Conservation (phyloP, 2,888 invertebrate genomes). For the Drosophila antonietae region DNA sequence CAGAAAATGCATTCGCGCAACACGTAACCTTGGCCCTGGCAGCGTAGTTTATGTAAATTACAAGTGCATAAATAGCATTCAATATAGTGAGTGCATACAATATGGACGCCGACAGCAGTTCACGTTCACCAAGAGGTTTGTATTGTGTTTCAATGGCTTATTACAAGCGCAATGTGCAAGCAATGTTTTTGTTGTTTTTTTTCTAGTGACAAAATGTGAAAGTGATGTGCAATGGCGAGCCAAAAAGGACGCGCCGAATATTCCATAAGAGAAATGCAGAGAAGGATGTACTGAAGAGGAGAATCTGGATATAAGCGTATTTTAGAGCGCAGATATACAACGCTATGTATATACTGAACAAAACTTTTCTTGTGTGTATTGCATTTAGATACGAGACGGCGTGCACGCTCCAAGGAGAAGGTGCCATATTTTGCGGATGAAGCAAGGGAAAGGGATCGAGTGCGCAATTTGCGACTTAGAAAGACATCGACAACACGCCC, state of each 20-base stretch:
- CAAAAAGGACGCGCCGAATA: constrained; percentile 16
- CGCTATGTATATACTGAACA: constrained; percentile 14
- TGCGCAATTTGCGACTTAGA: constrained; percentile 41
- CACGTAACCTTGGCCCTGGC: constrained; percentile 28
- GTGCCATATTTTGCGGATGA: constrained; percentile 63
- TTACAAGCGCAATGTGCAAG: constrained; percentile 30
- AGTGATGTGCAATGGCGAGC: constrained; percentile 33
- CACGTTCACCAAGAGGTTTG: constrained; percentile 52
- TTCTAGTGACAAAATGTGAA: constrained; percentile 69
- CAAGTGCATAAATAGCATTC: constrained; percentile 14
- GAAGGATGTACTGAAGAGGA: constrained; percentile 1
- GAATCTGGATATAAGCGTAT: constrained; percentile 7
- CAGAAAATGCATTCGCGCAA: not conserved
- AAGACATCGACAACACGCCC: constrained; percentile 14
- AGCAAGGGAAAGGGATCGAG: constrained; percentile 52
- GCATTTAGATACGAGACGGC: constrained; percentile 35
- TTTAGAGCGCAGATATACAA: not conserved
- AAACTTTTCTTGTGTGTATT: constrained; percentile 26
- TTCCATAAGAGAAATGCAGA: constrained; percentile 6
- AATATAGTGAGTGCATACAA: constrained; percentile 2
- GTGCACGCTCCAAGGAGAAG: constrained; percentile 31
- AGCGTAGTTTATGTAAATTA: constrained; percentile 8
- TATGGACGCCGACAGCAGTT: constrained; percentile 70
- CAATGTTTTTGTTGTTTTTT: constrained; percentile 69
- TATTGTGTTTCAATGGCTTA: constrained; percentile 33